Percentiles rank a stretch among this genome's conserved stretches.
Evolutionary conservation across 2,113 vertebrate species (phyloP).

Genomic region (Megatriorchis doriae): DNA sequence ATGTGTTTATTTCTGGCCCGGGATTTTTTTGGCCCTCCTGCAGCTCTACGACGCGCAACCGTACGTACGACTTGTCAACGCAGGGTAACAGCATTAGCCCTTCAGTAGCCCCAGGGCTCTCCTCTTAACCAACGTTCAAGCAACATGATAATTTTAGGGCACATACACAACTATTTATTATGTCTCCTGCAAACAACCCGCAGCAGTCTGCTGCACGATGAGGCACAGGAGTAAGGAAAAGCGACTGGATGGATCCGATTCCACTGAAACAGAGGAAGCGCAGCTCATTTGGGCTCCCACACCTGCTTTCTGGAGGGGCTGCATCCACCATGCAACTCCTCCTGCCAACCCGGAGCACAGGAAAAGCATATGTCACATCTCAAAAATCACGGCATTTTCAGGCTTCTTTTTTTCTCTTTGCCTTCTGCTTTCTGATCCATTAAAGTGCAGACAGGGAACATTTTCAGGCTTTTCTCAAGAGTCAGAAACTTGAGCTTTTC

Average conservation of each 20-base stretch:
- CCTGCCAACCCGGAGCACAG: slow-evolving; percentile 37
- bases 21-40: neutral
- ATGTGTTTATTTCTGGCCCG: neutral
- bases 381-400: slow-evolving; percentile 57
- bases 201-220: neutral
- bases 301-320: slow-evolving; percentile 49
- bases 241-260: neutral
- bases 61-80: accelerated
- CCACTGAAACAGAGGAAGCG: neutral
- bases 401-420: slow-evolving; percentile 52
- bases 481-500: neutral
- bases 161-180: neutral
- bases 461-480: slow-evolving; percentile 34
- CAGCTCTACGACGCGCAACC: neutral
- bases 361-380: slow-evolving; percentile 60
- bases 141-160: neutral
- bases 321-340: slow-evolving; percentile 29
- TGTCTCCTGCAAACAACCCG: neutral
- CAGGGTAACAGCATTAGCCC: neutral
- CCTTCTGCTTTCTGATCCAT: slow-evolving; percentile 56
- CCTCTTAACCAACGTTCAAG: neutral
- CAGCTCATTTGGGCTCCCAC: neutral
- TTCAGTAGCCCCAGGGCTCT: neutral
- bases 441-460: slow-evolving; percentile 36
- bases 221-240: neutral